phyloP scores from a whole-genome alignment of 2,113 vertebrate genomes.

The Nothobranchius furzeri region DNA sequence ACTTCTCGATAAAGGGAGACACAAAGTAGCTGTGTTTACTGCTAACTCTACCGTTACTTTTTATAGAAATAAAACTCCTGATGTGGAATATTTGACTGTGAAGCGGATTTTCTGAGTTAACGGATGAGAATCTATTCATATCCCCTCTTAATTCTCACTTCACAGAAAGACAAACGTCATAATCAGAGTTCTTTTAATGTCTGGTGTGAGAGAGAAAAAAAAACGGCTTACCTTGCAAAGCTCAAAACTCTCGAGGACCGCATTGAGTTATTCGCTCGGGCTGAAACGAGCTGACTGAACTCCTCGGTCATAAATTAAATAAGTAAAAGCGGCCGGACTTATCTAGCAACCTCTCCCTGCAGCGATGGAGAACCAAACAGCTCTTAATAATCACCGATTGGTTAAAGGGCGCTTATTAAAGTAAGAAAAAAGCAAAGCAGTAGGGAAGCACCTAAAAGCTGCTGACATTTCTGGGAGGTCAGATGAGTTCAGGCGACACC shows the following conservation, averaged over 20 bases:
- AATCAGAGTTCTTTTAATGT: not conserved
- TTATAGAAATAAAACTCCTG: not conserved
- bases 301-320: conserved; percentile 12
- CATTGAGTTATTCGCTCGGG: not conserved
- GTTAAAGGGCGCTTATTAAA: conserved; percentile 1
- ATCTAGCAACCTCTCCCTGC: not conserved
- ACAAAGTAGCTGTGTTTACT: no score
- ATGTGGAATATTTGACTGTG: not conserved
- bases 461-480: conserved; percentile 31
- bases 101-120: conserved; percentile 7
- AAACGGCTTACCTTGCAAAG: conserved; percentile 14
- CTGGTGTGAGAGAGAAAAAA: not conserved
- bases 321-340: not conserved
- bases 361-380: conserved; percentile 4
- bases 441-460: conserved; percentile 12
- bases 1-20: not conserved
- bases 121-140: not conserved
- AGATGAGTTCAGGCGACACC: not conserved
- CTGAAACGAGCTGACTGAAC: not conserved
- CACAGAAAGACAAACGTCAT: not conserved
- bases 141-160: conserved; percentile 1
- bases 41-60: not conserved
- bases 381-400: conserved; percentile 15
- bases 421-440: conserved; percentile 3
- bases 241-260: not conserved